phyloP scores from a whole-genome alignment of 2,797 vertebrate species.

The Sebastes nivosus region DNA sequence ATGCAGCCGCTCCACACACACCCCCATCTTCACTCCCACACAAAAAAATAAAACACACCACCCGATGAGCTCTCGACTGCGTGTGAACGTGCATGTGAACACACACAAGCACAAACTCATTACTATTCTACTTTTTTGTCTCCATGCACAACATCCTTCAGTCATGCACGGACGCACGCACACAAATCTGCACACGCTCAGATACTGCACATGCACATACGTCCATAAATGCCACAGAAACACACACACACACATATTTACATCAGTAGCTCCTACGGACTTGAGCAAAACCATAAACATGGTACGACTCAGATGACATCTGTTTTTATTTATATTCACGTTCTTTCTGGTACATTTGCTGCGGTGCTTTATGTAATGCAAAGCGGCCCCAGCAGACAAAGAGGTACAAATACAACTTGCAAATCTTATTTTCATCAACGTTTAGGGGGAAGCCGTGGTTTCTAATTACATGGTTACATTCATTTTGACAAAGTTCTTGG shows the following conservation, averaged over 20 bases:
- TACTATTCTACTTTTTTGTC: conserved; percentile 16
- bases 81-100: conserved; percentile 17
- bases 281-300: conserved; percentile 30
- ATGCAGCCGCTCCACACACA: conserved; percentile 58
- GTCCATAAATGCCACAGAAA: conserved; percentile 18
- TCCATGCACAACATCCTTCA: conserved; percentile 14
- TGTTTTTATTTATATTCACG: conserved; percentile 48
- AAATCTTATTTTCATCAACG: neutral
- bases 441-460: neutral
- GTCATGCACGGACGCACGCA: neutral
- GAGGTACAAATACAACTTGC: neutral
- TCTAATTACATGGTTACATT: neutral
- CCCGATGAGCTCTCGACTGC: neutral
- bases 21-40: conserved; percentile 30
- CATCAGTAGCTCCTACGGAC: neutral
- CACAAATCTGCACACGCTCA: neutral
- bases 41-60: conserved; percentile 2
- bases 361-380: neutral
- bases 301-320: conserved; percentile 27
- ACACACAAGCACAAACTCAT: conserved; percentile 41
- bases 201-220: neutral
- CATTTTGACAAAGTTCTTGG: neutral
- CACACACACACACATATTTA: neutral
- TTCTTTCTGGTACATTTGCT: conserved; percentile 33
- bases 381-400: neutral